Evolutionary conservation across 2,888 invertebrate species (phyloP), one percentile per base, ranked within the genome.

Genomic region (Halictus ligatus): DNA sequence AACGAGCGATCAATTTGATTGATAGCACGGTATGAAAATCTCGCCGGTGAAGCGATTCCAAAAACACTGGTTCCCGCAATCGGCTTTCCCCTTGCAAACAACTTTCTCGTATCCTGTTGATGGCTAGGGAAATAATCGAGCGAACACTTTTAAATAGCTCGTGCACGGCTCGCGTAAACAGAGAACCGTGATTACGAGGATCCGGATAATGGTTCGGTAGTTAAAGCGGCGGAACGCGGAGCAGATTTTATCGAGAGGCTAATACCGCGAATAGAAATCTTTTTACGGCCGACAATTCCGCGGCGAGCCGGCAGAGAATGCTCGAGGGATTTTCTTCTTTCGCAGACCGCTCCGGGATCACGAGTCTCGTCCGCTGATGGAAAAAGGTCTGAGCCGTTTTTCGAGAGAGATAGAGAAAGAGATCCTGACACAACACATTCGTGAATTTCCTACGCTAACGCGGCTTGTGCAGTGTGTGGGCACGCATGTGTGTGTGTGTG

Each of bases 281-380:
- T 80, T 81, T 75, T 76, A 71, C 43, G 60, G 35, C 54, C 75
- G 75, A 80, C 54, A 58, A 75, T 81, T 84, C 71, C 50, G 13
- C 43, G 72, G 78, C 73, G 58, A 29, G 58, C 10, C 74, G 21
- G 29, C 48, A n/a, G 75, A n/a, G 60, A 50, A 81, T 76, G 43
- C 69, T 73, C 58, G 13, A 74, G 84, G 76, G 84, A 78, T 78
- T 86, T 69, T 60, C 80, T 78, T 78, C 67, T 54, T 72, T 50
- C 72, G 5, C 18, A 5, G 40, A 35, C 46, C 67, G 43, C 58
- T 25, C 29, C 58, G 29, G 69, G 85, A 80, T 71, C 80, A 74
- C 54, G 74, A 74, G 72, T 64, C 64, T 43, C 74, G 35, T 54
- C 67, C n/a, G 40, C 15, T 64, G 71, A 71, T 80, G 71, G 48